Evolutionary conservation across 1,140 invertebrate species (phyloP), one percentile per base, ranked within the genome.

Genomic region (Teleogryllus occipitalis): DNA sequence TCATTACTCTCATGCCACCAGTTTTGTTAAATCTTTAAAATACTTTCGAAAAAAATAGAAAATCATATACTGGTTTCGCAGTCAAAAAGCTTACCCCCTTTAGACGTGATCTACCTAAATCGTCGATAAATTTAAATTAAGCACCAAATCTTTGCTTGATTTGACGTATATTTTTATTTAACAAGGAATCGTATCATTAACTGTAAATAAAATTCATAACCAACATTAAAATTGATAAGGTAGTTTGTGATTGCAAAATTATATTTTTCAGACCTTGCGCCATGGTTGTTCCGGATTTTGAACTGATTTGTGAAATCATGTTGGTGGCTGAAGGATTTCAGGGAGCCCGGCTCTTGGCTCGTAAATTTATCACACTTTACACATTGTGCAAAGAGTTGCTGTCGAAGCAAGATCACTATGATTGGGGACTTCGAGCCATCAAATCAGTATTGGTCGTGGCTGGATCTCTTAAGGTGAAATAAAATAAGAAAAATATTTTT

Each of bases 241-340:
- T 65, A 14, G 54, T 14, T 14, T 18, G 18, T 65, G 54, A 65
- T 65, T 18, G 18, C 54, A 65, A 65, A 14, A 21, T 8, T n/a
- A 7, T 47, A 21, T 49, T 18, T 48, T 77, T n/a, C 84, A 91
- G 96, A 85, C 96, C 96, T 5, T 97, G 96, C 86, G 96, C 96
- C 54, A 97, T 97, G 96, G 95, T 97, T 8, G 96, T 97, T 3
- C 96, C 96, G 0, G 96, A 97, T 86, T 95, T 96, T 86, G 95
- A 96, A 83, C 86, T 97, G 82, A 98, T 97, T 85, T 95, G 94
- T 85, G 96, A 97, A 88, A 97, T 97, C 84, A 97, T 97, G 94
- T 90, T 98, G 85, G 95, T 97, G 1, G 95, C 96, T 48, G 95
- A 97, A 87, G 96, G 95, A 48, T 97, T 97, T 85, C 91, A 96